These are phyloP conservation scores for Choloepus didactylus DNA, from an alignment of 2,797 vertebrate species.

Conservation along the genomic window DNA sequence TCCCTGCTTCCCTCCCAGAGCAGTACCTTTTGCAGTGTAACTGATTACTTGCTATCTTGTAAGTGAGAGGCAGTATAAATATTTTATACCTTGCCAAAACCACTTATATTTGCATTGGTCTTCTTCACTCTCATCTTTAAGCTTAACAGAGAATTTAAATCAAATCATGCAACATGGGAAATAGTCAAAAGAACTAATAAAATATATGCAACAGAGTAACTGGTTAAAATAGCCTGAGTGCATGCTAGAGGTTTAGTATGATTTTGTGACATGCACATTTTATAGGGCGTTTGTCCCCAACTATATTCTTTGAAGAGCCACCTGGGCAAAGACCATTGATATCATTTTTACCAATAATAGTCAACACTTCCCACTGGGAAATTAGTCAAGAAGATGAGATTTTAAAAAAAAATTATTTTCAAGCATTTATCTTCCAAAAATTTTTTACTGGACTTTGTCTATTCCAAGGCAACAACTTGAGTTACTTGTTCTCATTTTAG, in stretches of 20 bases:
- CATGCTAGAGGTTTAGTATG: not conserved
- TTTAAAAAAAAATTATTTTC: constrained; percentile 24
- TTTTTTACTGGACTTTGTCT: not conserved
- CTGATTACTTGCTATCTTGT: constrained; percentile 37
- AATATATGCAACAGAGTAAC: not conserved
- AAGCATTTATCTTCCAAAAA: constrained; percentile 50
- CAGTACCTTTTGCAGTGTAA: not conserved
- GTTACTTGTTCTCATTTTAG: constrained; percentile 53
- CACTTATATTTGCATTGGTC: constrained; percentile 44
- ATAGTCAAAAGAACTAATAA: constrained; percentile 29
- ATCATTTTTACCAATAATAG: constrained; percentile 53
- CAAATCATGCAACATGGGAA: constrained; percentile 58
- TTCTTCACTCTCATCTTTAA: constrained; percentile 51
- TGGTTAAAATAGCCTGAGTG: constrained; percentile 32
- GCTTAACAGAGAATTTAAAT: constrained; percentile 59
- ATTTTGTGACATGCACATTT: constrained; percentile 6
- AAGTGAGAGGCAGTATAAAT: constrained; percentile 5
- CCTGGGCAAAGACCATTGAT: not conserved
- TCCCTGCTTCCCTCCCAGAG: not conserved
- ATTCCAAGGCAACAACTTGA: not conserved
- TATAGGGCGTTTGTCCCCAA: constrained; percentile 8
- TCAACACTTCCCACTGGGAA: constrained; percentile 51
- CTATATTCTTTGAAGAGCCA: constrained; percentile 11
- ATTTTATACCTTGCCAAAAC: constrained; percentile 3
- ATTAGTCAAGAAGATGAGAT: constrained; percentile 35